These are phyloP conservation scores for Tupiocoris notatus DNA, from an alignment of 2,888 invertebrate species.

Conservation along the genomic window DNA sequence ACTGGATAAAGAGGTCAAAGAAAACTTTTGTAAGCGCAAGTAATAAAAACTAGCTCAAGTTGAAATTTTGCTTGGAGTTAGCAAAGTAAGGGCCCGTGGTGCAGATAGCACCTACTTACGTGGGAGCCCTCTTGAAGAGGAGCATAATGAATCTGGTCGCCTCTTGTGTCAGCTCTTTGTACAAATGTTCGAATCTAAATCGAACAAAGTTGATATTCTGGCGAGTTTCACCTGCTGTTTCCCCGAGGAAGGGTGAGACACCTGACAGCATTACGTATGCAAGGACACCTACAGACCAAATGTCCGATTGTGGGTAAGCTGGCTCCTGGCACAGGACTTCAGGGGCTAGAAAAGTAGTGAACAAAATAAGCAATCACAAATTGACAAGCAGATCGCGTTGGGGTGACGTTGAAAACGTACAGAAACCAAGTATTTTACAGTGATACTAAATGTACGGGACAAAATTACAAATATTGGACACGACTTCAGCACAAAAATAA, in stretches of 20 bases:
- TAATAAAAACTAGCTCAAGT: slow-evolving; percentile 12
- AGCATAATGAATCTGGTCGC: slow-evolving; percentile 92
- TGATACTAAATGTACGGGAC: no score
- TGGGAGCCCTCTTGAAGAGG: slow-evolving; percentile 89
- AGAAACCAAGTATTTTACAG: no score
- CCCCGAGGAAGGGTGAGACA: slow-evolving; percentile 84
- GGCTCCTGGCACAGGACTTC: slow-evolving; percentile 86
- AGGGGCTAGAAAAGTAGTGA: no score
- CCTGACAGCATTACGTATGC: slow-evolving; percentile 91
- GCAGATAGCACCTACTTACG: slow-evolving; percentile 64
- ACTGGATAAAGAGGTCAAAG: no score
- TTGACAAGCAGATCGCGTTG: no score
- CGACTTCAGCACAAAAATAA: no score
- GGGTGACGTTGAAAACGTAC: no score
- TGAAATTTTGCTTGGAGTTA: slow-evolving; percentile 2
- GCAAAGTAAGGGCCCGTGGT: slow-evolving; percentile 2
- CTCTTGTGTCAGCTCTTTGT: slow-evolving; percentile 91
- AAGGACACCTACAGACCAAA: slow-evolving; percentile 93
- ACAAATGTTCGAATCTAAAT: slow-evolving; percentile 90
- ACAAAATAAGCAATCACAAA: no score
- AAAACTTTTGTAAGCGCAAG: neutral
- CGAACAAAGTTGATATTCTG: slow-evolving; percentile 90
- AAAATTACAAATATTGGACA: no score
- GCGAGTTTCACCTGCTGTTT: slow-evolving; percentile 76
- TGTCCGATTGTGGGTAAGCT: slow-evolving; percentile 85